Evolutionary conservation across 92 coral and sea anemone species (phyloP), one percentile per base, ranked within the genome.

Genomic region (Porites rus): DNA sequence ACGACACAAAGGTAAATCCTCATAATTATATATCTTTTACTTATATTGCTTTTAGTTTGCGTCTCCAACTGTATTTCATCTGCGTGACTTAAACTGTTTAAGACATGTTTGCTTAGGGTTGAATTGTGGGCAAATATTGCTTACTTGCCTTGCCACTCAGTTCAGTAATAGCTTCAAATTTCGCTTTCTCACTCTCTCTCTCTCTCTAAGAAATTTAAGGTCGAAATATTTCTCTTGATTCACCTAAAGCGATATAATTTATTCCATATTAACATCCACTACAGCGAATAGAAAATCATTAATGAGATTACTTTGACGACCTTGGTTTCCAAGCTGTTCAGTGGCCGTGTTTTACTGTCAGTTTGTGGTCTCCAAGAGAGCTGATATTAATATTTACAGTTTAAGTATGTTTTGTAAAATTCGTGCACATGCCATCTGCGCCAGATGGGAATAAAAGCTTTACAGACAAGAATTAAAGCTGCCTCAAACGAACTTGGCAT

Each of bases 341-440:
- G 31, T 28, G 64, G 16, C 61, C 80, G 46, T 43, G 22, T 74
- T 28, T 68, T 71, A 31, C 86, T n/a, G 46, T 38, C 86, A n/a
- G 56, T 81, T 81, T 81, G 86, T 59, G 86, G 86, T 81, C 46
- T 16, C 43, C 31, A 38, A 19, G 69, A 56, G 61, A 14, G 61
- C 46, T 38, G 61, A 56, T 56, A 70, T 81, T 72, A 72, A 74
- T 83, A 62, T 83, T 72, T 62, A 56, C 20, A 73, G 50, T 52
- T 25, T 17, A 58, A 54, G 56, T 70, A 80, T 74, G 51, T 25
- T 64, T 73, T 83, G 87, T 56, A 71, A 81, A 83, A 83, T 83
- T 83, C 80, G 64, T 64, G 87, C 87, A 83, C 72, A 83, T 83
- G 87, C 63, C 80, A 63, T 8, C 54, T 56, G 17, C 17, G 87